phyloP scores from a whole-genome alignment of 2,113 vertebrate species.

The Haliaeetus leucogaster region DNA sequence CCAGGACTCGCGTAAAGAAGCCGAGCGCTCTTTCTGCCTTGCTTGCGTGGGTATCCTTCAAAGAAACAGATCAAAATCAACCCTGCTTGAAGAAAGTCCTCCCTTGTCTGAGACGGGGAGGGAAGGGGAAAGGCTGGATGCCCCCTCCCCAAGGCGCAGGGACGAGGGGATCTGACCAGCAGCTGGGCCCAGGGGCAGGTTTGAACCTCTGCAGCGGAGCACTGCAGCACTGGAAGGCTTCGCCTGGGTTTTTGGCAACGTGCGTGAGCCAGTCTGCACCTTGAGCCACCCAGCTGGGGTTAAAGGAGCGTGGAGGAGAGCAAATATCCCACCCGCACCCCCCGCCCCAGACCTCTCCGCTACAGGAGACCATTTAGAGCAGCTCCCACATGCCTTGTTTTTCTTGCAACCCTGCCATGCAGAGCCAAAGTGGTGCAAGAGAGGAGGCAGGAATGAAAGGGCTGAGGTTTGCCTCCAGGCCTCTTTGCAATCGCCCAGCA shows the following conservation, averaged over 20 bases:
- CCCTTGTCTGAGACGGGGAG: not conserved
- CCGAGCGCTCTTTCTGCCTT: not conserved
- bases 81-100: not conserved
- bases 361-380: not conserved
- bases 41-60: not conserved
- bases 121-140: not conserved
- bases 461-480: constrained; percentile 55
- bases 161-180: fast-evolving
- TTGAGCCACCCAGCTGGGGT: not conserved
- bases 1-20: not conserved
- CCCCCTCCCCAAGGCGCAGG: not conserved
- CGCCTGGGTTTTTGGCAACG: not conserved
- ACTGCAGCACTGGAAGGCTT: fast-evolving
- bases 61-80: not conserved
- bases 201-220: not conserved
- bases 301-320: fast-evolving
- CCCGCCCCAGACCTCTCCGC: not conserved
- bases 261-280: not conserved
- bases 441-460: constrained; percentile 57
- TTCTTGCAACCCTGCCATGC: not conserved
- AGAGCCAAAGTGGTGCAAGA: constrained; percentile 53
- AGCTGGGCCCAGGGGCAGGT: not conserved
- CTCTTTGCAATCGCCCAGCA: constrained; percentile 55
- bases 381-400: constrained; percentile 42
- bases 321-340: too few relatives aligned